A percentile compares a stretch with the other conserved stretches of the same genome.
Evolutionary conservation across 2,888 invertebrate genomes (phyloP).

Genomic region (Eupsilia transversa): DNA sequence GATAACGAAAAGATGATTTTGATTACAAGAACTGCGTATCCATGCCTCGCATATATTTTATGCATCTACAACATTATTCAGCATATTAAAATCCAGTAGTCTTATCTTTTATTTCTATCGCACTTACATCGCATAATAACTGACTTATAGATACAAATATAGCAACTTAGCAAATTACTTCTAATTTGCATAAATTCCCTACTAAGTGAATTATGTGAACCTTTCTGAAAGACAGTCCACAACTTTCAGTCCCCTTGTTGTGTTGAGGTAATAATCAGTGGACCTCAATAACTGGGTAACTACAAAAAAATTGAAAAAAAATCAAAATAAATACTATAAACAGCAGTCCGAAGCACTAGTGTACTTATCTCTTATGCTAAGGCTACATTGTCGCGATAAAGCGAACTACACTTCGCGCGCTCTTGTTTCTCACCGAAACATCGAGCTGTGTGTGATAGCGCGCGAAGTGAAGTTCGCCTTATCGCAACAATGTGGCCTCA

Average conservation of each 20-base stretch:
- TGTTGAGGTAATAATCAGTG: slow-evolving; percentile 17
- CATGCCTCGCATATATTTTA: neutral
- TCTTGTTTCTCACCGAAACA: no score
- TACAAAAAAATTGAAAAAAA: slow-evolving; percentile 46
- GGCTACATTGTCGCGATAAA: no score
- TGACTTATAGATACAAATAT: neutral
- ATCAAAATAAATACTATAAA: slow-evolving; percentile 14
- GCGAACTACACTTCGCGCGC: no score
- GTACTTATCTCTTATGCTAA: no score
- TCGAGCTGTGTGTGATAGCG: no score
- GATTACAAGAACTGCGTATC: neutral
- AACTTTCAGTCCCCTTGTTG: slow-evolving; percentile 5
- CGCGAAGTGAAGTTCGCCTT: no score
- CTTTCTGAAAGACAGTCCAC: slow-evolving; percentile 10
- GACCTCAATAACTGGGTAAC: slow-evolving; percentile 20
- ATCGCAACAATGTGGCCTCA: no score
- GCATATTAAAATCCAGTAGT: neutral
- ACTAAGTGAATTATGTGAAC: slow-evolving; percentile 26
- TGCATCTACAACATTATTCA: neutral
- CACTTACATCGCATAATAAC: neutral
- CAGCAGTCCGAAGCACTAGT: neutral
- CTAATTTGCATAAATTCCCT: neutral
- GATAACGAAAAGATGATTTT: neutral
- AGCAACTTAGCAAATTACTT: neutral
- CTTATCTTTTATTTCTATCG: neutral